A percentile compares a stretch with the other conserved stretches of the same genome.
phyloP scores from a whole-genome alignment of 2,888 invertebrate species.

The Mellilla xanthometata region DNA sequence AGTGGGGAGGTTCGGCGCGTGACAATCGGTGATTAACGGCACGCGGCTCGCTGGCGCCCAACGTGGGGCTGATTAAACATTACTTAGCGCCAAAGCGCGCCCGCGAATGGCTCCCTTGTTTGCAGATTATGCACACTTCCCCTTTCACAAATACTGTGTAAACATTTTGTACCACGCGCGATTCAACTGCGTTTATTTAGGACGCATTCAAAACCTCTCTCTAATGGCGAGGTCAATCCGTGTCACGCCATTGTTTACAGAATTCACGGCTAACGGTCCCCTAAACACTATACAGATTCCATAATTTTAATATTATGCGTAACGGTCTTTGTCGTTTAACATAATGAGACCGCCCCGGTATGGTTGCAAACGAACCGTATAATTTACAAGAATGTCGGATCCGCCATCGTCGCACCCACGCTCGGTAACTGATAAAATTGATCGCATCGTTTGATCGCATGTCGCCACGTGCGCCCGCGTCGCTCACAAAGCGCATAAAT shows the following conservation, averaged over 20 bases:
- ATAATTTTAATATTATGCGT: conserved; percentile 53
- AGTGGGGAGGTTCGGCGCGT: conserved; percentile 35
- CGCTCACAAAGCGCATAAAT: conserved; percentile 53
- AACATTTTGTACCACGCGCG: conserved; percentile 37
- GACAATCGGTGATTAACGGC: conserved; percentile 31
- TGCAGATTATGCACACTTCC: conserved; percentile 35
- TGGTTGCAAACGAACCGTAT: conserved; percentile 29
- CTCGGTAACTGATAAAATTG: conserved; percentile 35
- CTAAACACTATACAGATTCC: conserved; percentile 44
- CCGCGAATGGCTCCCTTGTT: conserved; percentile 44
- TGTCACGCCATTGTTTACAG: conserved; percentile 44
- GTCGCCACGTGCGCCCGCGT: conserved; percentile 33
- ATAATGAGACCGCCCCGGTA: conserved; percentile 42
- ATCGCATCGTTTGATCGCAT: conserved; percentile 38
- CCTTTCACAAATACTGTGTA: conserved; percentile 30
- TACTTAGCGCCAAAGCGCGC: conserved; percentile 31
- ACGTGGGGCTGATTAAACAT: conserved; percentile 34
- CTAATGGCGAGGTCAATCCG: conserved; percentile 34
- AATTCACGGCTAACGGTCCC: conserved; percentile 48
- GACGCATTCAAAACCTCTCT: conserved; percentile 35
- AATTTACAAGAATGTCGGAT: conserved; percentile 40
- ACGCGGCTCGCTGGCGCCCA: conserved; percentile 40
- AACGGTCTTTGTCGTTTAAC: conserved; percentile 55
- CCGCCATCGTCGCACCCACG: conserved; percentile 47
- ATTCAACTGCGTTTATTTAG: conserved; percentile 42